Percentiles rank a stretch among this genome's conserved stretches.
These are phyloP conservation scores for Corythoichthys haematopterus DNA, from an alignment of 2,113 vertebrate species.

Conservation along the genomic window DNA sequence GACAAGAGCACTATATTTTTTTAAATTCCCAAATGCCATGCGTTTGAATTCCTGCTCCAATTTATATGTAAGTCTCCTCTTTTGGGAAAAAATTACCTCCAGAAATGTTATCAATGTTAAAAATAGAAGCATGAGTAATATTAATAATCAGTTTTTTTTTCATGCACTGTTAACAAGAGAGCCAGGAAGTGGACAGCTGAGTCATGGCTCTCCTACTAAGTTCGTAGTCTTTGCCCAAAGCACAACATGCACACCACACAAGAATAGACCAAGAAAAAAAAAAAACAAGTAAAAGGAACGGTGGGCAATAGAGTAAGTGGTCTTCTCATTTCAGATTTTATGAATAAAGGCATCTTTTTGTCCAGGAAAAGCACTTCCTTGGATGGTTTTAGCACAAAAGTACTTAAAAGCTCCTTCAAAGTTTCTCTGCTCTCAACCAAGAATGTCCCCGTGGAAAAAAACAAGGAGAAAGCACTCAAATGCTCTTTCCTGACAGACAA, in stretches of 20 bases:
- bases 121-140: conserved; percentile 29
- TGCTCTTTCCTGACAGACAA: conserved; percentile 51
- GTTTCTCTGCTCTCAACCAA: conserved; percentile 57
- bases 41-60: background rate
- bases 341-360: conserved; percentile 49
- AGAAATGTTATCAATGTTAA: conserved; percentile 19
- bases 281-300: conserved; percentile 31
- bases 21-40: conserved; percentile 23
- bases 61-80: background rate
- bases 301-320: conserved; percentile 69
- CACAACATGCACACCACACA: conserved; percentile 55
- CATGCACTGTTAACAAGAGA: conserved; percentile 42
- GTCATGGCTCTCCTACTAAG: conserved; percentile 53
- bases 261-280: conserved; percentile 56
- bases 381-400: conserved; percentile 71
- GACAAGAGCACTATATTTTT: conserved; percentile 39
- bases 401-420: conserved; percentile 75
- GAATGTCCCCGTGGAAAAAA: conserved; percentile 62
- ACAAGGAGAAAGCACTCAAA: conserved; percentile 61
- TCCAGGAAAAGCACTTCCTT: conserved; percentile 59
- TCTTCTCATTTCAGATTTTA: conserved; percentile 56
- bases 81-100: background rate
- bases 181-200: conserved; percentile 51
- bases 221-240: conserved; percentile 58
- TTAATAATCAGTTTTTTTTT: conserved; percentile 23